Base-by-base conservation (phyloP, 1,140 invertebrate species). In the Aphis craccivora region DNA sequence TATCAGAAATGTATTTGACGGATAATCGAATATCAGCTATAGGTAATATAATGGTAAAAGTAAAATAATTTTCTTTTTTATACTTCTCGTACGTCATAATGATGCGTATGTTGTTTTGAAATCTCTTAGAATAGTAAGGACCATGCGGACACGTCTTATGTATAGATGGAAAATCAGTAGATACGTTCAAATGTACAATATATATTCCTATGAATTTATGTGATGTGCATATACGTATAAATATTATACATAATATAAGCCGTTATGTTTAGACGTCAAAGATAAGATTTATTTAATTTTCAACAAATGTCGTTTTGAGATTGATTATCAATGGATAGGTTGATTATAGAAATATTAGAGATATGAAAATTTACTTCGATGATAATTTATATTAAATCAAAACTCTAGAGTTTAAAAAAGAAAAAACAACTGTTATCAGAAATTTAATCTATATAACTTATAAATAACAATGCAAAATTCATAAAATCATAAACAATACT, bases 11-110 rank as follows among this genome's bases (percentile, higher is more conserved):
- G 84, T 48, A 86, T 86, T 86, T 86, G 84, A 45, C 40, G 43
- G 84, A 86, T 86, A 86, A 86, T 86, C 14, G 84, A 86, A 86
- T 86, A 86, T 86, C 9, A 86, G 37, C 40, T 86, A 30, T 40
- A 30, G 9, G 7, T 86, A 86, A 86, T 40, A 25, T 40, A 86
- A 86, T 86, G 23, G 40, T 45, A 86, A 86, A 76, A 76, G 84
- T n/a, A 45, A n/a, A 86, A 76, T 67, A 67, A 67, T 67, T 67
- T 67, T 67, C 25, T 67, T 30, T 67, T 67, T 67, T 67, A 67
- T 67, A 30, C 60, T 14, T 67, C 25, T 67, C 25, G 9, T 14
- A 67, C 55, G 37, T 40, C 37, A 25, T 67, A 67, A 67, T 67
- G 60, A 67, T 76, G n/a, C 11, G n/a, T 76, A n/a, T n/a, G 30